Conservation (phyloP, 2,113 vertebrate genomes). For the Aegithalos caudatus region DNA sequence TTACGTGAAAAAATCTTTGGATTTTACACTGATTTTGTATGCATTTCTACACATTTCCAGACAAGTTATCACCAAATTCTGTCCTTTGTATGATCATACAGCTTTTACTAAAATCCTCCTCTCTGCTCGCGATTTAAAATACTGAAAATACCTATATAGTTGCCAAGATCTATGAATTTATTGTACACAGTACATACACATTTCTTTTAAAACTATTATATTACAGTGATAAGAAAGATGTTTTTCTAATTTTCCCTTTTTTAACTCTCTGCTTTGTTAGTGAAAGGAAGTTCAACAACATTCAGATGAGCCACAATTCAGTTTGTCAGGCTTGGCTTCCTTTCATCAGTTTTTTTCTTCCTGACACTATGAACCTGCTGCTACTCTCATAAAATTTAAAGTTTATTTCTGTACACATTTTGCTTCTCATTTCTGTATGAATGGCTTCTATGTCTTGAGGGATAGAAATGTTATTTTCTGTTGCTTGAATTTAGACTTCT, state of each 20-base stretch:
- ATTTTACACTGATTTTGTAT: neutral
- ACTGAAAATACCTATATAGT: neutral
- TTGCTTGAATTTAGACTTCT: constrained; percentile 3
- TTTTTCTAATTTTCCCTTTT: neutral
- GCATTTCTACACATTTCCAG: neutral
- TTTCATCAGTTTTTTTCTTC: constrained; percentile 33
- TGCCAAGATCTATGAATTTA: neutral
- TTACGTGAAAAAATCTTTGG: neutral
- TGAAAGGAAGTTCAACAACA: constrained; percentile 3
- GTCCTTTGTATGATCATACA: neutral
- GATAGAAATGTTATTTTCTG: neutral
- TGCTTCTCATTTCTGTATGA: constrained; percentile 41
- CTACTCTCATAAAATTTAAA: constrained; percentile 48
- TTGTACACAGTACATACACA: neutral
- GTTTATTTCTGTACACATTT: constrained; percentile 44
- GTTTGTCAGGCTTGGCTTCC: constrained; percentile 39
- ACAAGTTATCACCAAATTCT: neutral
- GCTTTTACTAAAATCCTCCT: neutral
- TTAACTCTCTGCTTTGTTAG: neutral
- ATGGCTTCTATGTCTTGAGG: constrained; percentile 23
- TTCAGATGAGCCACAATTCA: constrained; percentile 10
- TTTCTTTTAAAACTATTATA: neutral
- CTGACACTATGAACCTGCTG: constrained; percentile 53
- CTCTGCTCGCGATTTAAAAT: neutral
- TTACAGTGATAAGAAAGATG: neutral